Base-by-base conservation (phyloP, 2,113 vertebrate species). In the Stomatorhinus ivindoensis region DNA sequence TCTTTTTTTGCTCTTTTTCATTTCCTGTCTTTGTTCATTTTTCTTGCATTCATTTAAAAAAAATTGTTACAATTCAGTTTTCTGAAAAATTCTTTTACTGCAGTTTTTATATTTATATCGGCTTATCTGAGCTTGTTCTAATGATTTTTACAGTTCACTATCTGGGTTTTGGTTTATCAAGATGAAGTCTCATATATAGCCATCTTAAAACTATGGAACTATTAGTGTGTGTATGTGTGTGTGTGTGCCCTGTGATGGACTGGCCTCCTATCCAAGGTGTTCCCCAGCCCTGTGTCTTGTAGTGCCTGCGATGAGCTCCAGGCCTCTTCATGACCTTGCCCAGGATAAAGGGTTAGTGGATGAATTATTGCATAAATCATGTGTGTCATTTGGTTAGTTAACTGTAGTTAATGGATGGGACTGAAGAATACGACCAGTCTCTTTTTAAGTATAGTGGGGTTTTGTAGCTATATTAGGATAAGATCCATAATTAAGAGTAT, bases 1-100 rank as follows among this genome's bases (percentile, higher is more conserved):
- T 90, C 87, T 84, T 35, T 65, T 61, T 24, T 55, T 55, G 53
- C 55, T 50, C 51, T 10, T 55, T 90, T 51, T 88, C 89, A 87
- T 88, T 90, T 90, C 89, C 89, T 85, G 87, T 58, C 86, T 24
- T 76, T 76, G 69, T 31, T 61, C 17, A 42, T 61, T 42, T 87
- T 58, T 51, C 15, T 69, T 31, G 21, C 76, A 73, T 53, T 35
- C 46, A 82, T 48, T 51, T 44, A n/a, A 27, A 44, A 44, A 48
- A 27, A 1, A 3, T 9, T 61, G 55, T 2, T 61, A 61, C 21
- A n/a, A 5, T 88, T 47, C 46, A 35, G 65, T 9, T 31, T 13
- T n/a, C 15, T 13, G 24, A 48, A 48, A 84, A 84, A 42, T 44
- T 9, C 21, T 31, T 9, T 69, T 69, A n/a, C 24, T 13, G 4